Conservation (phyloP, 2,888 invertebrate species). For the Apomyelois bistriatella region DNA sequence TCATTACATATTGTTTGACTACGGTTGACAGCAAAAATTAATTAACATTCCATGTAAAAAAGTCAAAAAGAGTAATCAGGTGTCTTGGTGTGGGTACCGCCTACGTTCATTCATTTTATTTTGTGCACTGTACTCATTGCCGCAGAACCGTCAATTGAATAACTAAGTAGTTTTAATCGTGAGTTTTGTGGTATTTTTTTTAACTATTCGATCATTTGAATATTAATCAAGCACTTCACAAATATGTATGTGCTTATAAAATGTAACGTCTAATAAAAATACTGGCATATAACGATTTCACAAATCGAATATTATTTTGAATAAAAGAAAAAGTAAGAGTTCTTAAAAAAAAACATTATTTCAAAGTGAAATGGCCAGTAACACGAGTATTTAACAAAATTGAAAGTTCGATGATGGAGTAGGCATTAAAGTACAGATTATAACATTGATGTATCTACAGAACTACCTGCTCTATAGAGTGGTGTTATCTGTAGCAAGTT, state of each 20-base stretch:
- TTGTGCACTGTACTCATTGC: constrained; percentile 51
- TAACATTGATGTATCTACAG: constrained; percentile 19
- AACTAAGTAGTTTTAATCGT: constrained; percentile 1
- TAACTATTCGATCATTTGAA: not conserved
- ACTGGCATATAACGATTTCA: not conserved
- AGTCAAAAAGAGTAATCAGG: constrained; percentile 64
- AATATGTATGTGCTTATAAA: too few species aligned
- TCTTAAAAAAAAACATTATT: too few species aligned
- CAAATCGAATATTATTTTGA: constrained; percentile 6
- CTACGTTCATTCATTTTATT: constrained; percentile 70
- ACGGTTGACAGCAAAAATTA: constrained; percentile 75
- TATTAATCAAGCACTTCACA: constrained; percentile 2
- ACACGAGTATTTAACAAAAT: not conserved
- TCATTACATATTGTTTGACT: constrained; percentile 70
- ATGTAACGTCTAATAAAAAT: constrained; percentile 7
- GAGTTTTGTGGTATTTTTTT: too few species aligned
- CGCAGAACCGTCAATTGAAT: constrained; percentile 17
- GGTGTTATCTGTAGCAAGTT: constrained; percentile 75
- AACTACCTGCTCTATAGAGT: constrained; percentile 40
- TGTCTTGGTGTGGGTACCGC: constrained; percentile 62
- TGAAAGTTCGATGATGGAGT: constrained; percentile 12
- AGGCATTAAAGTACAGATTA: constrained; percentile 21
- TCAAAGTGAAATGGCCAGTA: not conserved
- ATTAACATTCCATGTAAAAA: constrained; percentile 75
- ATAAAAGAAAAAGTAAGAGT: not conserved